Evolutionary conservation across 2,888 invertebrate species (phyloP).

Genomic region (Sarcophaga variegata): DNA sequence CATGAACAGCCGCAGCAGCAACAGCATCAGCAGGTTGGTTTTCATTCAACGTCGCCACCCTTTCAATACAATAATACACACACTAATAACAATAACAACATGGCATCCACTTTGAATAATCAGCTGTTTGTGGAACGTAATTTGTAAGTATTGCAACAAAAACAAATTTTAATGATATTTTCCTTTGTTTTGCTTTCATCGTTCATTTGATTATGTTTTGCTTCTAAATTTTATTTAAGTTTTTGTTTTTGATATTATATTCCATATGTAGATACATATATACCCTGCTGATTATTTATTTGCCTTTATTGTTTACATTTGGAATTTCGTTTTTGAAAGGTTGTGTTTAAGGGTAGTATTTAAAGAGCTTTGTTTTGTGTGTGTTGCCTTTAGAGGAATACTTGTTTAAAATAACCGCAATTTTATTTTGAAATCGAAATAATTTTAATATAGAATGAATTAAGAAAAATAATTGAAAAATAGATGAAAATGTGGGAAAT

Average conservation of each 20-base stretch:
- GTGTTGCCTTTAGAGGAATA: too few species aligned
- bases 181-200: slow-evolving; percentile 12
- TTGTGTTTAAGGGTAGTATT: slow-evolving; percentile 38
- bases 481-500: too few species aligned
- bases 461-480: too few species aligned
- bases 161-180: background rate
- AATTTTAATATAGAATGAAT: too few species aligned
- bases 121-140: slow-evolving; percentile 59
- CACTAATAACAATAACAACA: slow-evolving; percentile 50
- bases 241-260: slow-evolving; percentile 32
- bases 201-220: slow-evolving; percentile 47
- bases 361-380: too few species aligned
- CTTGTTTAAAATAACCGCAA: too few species aligned
- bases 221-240: slow-evolving; percentile 29
- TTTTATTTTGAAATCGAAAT: too few species aligned
- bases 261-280: too few species aligned
- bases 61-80: slow-evolving; percentile 34
- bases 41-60: slow-evolving; percentile 52
- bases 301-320: slow-evolving; percentile 15
- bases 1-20: background rate
- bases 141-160: slow-evolving; percentile 47
- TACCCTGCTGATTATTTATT: slow-evolving; percentile 34
- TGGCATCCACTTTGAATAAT: slow-evolving; percentile 50
- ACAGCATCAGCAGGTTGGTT: slow-evolving; percentile 54
- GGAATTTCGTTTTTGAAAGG: background rate